Evolutionary conservation across 2,797 vertebrate genomes (phyloP).

Genomic region (Scolopax bukidnonensis): DNA sequence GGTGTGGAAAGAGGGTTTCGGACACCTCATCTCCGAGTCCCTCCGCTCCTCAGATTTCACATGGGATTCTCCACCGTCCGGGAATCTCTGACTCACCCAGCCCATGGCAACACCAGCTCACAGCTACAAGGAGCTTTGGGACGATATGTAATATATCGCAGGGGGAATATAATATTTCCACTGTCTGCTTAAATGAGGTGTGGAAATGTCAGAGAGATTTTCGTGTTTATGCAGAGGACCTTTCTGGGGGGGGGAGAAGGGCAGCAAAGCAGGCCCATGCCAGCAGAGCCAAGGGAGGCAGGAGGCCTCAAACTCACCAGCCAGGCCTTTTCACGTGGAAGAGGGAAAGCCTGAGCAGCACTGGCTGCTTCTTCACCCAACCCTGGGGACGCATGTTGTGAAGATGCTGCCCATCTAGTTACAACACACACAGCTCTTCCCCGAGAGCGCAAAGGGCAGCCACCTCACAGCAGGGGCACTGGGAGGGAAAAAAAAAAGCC

Average conservation of each 20-base stretch:
- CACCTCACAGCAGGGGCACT: accelerated
- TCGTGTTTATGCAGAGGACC: background rate
- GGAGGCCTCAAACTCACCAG: accelerated
- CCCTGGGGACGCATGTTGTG: accelerated
- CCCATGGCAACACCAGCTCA: background rate
- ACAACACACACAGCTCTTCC: accelerated
- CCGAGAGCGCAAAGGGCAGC: accelerated
- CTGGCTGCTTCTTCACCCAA: background rate
- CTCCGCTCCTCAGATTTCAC: background rate
- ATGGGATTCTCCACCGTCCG: background rate
- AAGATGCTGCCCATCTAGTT: background rate
- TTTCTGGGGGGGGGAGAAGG: background rate
- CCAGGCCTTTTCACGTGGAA: accelerated
- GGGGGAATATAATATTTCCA: background rate
- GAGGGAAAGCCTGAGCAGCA: background rate
- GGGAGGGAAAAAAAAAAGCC: background rate
- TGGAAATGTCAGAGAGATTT: slow-evolving; percentile 9
- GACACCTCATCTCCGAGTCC: background rate
- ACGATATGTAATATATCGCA: background rate
- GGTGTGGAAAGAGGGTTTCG: background rate
- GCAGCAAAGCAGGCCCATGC: accelerated
- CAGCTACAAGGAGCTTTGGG: background rate
- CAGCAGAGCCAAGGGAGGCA: accelerated
- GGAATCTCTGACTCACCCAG: slow-evolving; percentile 17
- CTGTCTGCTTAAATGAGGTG: background rate